These are phyloP conservation scores for Orgyia antiqua DNA, from an alignment of 2,888 invertebrate species.

Conservation along the genomic window DNA sequence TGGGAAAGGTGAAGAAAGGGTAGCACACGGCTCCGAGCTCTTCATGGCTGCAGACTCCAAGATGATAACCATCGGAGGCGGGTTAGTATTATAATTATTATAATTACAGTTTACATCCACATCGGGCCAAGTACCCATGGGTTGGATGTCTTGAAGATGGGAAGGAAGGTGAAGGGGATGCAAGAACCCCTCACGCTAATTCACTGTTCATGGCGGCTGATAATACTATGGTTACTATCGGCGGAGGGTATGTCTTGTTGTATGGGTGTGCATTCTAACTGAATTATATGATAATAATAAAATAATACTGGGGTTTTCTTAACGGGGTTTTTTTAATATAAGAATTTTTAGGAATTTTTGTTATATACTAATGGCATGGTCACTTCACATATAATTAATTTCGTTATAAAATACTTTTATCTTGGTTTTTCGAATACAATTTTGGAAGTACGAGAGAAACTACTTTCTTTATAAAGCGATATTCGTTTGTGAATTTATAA, in stretches of 20 bases:
- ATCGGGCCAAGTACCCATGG: slow-evolving; percentile 94
- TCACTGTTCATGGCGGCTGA: slow-evolving; percentile 97
- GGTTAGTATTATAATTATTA: slow-evolving; percentile 82
- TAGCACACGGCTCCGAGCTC: slow-evolving; percentile 91
- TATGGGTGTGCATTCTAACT: slow-evolving; percentile 1
- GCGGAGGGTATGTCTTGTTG: slow-evolving; percentile 88
- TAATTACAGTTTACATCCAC: slow-evolving; percentile 82
- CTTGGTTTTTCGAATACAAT: too few relatives aligned
- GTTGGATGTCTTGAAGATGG: slow-evolving; percentile 89
- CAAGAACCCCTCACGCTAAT: slow-evolving; percentile 81
- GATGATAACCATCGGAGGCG: slow-evolving; percentile 97
- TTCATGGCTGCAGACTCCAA: slow-evolving; percentile 97
- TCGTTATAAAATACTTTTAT: too few relatives aligned
- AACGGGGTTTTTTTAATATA: too few relatives aligned
- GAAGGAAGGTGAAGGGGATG: slow-evolving; percentile 40
- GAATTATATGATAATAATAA: too few relatives aligned
- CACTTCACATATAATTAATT: too few relatives aligned
- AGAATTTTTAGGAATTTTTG: too few relatives aligned
- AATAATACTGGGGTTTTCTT: too few relatives aligned
- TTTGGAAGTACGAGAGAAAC: too few relatives aligned
- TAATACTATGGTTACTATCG: slow-evolving; percentile 93
- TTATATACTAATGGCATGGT: too few relatives aligned
- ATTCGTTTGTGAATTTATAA: too few relatives aligned
- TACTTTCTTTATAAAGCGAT: too few relatives aligned
- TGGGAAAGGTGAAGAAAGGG: slow-evolving; percentile 76